These are phyloP conservation scores for Mantis religiosa DNA, from an alignment of 2,888 invertebrate genomes.

Conservation along the genomic window DNA sequence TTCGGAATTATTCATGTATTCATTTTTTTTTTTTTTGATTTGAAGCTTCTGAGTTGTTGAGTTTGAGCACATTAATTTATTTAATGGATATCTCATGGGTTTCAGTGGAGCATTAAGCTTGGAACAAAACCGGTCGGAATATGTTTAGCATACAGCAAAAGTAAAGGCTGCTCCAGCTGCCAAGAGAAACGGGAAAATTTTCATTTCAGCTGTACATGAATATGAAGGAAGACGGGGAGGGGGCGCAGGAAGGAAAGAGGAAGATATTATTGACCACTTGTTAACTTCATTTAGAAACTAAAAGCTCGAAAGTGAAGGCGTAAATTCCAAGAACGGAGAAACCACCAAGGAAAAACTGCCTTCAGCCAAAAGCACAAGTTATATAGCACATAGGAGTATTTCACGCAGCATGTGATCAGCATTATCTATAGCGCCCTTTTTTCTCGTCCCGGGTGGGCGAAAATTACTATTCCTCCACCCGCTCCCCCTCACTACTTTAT, in stretches of 20 bases:
- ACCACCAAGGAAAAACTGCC: background rate
- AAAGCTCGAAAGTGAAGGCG: background rate
- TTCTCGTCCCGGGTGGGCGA: background rate
- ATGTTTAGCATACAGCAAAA: background rate
- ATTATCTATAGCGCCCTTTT: background rate
- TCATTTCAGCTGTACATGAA: background rate
- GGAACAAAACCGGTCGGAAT: background rate
- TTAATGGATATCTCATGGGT: background rate
- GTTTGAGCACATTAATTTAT: background rate
- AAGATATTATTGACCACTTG: background rate
- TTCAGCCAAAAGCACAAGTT: background rate
- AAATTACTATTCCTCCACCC: background rate
- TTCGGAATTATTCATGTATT: background rate
- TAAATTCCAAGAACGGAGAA: background rate
- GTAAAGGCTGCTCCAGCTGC: background rate
- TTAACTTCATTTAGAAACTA: conserved; percentile 1
- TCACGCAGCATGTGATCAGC: background rate
- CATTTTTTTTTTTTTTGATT: background rate
- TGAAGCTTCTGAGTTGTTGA: background rate
- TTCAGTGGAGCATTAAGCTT: background rate
- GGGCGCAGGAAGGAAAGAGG: background rate
- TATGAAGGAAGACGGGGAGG: background rate
- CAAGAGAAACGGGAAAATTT: background rate
- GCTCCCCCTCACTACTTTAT: background rate
- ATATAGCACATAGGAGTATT: background rate